A percentile compares a stretch with the other conserved stretches of the same genome.
Conservation (phyloP, 2,888 invertebrate species). For the Drosophila neutralis region DNA sequence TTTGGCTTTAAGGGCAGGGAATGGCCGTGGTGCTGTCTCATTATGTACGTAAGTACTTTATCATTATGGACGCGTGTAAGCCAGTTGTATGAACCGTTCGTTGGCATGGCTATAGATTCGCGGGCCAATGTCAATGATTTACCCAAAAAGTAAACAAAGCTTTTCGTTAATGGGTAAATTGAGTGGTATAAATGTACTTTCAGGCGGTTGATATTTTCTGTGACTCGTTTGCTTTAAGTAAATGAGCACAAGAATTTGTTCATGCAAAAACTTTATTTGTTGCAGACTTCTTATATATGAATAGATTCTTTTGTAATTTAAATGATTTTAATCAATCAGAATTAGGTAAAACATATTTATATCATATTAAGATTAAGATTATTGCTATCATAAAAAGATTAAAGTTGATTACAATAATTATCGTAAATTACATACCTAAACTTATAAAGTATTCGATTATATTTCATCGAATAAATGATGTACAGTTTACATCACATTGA, state of each 20-base stretch:
- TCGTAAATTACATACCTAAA: too few relatives aligned
- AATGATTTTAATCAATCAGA: background rate
- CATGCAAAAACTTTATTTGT: background rate
- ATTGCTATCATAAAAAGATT: background rate
- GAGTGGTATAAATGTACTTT: background rate
- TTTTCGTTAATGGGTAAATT: background rate
- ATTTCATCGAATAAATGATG: too few relatives aligned
- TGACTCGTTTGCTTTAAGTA: background rate
- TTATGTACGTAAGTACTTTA: slow-evolving; percentile 8
- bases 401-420: too few relatives aligned
- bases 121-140: background rate
- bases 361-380: background rate
- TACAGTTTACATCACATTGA: too few relatives aligned
- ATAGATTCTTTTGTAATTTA: background rate
- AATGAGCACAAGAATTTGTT: background rate
- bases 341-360: background rate
- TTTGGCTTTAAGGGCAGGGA: background rate
- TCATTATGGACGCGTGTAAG: slow-evolving; percentile 6
- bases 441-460: too few relatives aligned
- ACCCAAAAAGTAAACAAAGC: background rate
- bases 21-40: background rate
- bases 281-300: background rate
- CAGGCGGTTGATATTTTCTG: background rate
- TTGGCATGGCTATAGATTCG: background rate
- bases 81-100: slow-evolving; percentile 1